Evolutionary conservation across 53 echinoderm and acorn worm species (phyloP).

Genomic region (Stichopus horrens): DNA sequence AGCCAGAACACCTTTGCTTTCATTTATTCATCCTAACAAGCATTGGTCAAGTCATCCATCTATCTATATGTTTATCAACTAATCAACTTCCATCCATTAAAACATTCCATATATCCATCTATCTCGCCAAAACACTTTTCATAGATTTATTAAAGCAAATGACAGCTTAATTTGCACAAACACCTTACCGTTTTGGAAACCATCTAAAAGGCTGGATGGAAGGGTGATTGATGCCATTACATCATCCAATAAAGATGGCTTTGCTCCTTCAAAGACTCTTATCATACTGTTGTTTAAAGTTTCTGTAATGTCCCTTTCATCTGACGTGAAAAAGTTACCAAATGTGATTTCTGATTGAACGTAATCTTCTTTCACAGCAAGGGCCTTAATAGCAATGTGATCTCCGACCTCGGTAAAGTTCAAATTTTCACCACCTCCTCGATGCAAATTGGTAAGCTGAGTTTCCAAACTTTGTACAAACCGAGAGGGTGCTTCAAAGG

Average conservation of each 20-base stretch:
- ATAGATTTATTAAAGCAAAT: too few species aligned
- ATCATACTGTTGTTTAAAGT: neutral
- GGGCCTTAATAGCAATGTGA: slow-evolving; percentile 26
- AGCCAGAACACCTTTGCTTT: too few species aligned
- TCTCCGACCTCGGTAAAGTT: slow-evolving; percentile 48
- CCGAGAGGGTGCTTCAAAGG: too few species aligned
- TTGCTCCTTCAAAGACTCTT: neutral
- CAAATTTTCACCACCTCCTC: slow-evolving; percentile 9
- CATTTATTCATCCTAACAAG: too few species aligned
- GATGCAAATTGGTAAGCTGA: neutral
- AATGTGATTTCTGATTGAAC: neutral
- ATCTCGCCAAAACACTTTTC: too few species aligned
- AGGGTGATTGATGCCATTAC: slow-evolving; percentile 18
- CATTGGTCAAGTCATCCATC: too few species aligned
- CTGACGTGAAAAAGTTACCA: slow-evolving; percentile 3
- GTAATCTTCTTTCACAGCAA: neutral
- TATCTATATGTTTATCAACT: too few species aligned
- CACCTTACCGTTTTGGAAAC: too few species aligned
- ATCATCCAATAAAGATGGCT: neutral
- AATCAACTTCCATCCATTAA: too few species aligned
- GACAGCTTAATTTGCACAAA: too few species aligned
- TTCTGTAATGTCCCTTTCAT: neutral
- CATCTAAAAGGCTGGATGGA: neutral
- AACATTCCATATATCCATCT: too few species aligned
- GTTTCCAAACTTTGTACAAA: too few species aligned